A percentile compares a stretch with the other conserved stretches of the same genome.
phyloP scores from a whole-genome alignment of 2,888 invertebrate species.

The Agriopis marginaria region DNA sequence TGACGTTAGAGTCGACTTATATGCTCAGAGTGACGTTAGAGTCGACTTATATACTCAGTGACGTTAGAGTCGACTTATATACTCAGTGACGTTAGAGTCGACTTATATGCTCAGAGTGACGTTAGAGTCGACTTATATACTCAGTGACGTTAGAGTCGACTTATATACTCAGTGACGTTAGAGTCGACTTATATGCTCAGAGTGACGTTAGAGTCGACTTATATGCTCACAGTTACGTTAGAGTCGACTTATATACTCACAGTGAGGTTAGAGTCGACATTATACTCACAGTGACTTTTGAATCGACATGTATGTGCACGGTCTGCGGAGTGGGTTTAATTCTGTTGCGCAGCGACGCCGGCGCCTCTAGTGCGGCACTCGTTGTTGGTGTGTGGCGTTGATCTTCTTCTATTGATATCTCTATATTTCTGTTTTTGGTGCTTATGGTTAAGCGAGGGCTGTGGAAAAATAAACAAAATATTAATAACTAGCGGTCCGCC shows the following conservation, averaged over 20 bases:
- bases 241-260: neutral
- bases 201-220: neutral
- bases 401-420: slow-evolving; percentile 34
- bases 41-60: neutral
- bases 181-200: neutral
- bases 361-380: slow-evolving; percentile 9
- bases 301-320: slow-evolving; percentile 46
- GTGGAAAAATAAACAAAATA: neutral
- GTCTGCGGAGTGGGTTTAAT: slow-evolving; percentile 26
- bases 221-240: neutral
- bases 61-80: neutral
- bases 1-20: neutral
- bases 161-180: neutral
- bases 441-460: slow-evolving; percentile 1
- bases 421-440: slow-evolving; percentile 14
- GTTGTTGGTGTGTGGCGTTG: neutral
- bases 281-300: slow-evolving; percentile 33
- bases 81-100: neutral
- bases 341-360: slow-evolving; percentile 41
- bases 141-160: neutral
- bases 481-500: too few relatives aligned
- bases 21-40: neutral
- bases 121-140: neutral
- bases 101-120: neutral
- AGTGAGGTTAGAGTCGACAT: neutral